Base-by-base conservation (phyloP, 2,113 vertebrate species). In the Pygoscelis antarcticus region DNA sequence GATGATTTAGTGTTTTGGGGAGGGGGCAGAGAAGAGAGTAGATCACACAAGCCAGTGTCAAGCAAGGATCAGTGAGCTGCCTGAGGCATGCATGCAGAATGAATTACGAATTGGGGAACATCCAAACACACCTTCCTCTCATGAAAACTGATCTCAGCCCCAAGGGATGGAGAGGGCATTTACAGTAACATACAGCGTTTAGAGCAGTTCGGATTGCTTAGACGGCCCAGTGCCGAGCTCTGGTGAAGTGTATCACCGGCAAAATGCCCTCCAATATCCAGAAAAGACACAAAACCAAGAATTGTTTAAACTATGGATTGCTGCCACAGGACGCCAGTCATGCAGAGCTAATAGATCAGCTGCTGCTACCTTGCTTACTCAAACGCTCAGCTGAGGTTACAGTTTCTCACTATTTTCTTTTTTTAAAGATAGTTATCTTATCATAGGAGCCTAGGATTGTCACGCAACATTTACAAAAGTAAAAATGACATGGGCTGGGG, bases 391-490 rank as follows among this genome's bases (percentile, higher is more conserved):
- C 96, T 97, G 97, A 70, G 90, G 95, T 97, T 97, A 96, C 96
- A 93, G 25, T 38, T 95, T 91, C 96, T 92, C 96, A 42, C 90
- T 88, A 1, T 49, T 71, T 52, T 36, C 72, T 75, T 22, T 13
- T 46, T 83, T 23, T 3, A 26, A 49, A 77, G 95, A 90, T 57
- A 46, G 81, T 76, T 76, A 88, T 90, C 94, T 95, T 83, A 57
- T 71, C 82, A 65, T 8, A 44, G 75, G 68, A 96, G 93, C 85
- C 86, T 72, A 22, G 11, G 75, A 72, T 7, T n/a, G 98, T 98
- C 98, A 98, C 92, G 98, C 98, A 94, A 97, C 98, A 98, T 98
- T 98, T 98, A 96, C 95, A 70, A 71, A 76, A 79, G 93, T 87
- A 40, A 65, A 90, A 88, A 65, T 84, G 62, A 74, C 94, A 46